Conservation (phyloP, 2,797 vertebrate species). For the Squalus acanthias region DNA sequence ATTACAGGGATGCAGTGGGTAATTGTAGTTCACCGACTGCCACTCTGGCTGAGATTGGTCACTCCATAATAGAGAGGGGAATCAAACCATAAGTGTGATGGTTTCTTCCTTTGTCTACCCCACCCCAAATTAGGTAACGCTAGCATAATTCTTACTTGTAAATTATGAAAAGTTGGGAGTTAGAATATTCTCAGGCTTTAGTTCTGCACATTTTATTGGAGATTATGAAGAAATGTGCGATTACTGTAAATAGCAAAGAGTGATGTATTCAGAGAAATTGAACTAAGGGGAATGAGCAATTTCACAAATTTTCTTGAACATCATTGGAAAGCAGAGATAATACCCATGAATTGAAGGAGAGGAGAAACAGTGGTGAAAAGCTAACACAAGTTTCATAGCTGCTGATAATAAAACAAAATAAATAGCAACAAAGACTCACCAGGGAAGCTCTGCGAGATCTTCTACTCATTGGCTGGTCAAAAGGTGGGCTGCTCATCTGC, state of each 20-base stretch:
- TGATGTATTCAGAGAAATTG: background rate
- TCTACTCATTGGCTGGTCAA: constrained; percentile 89
- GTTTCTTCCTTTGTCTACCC: background rate
- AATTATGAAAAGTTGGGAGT: background rate
- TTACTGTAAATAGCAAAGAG: background rate
- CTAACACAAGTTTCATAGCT: background rate
- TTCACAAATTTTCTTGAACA: background rate
- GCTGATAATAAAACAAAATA: background rate
- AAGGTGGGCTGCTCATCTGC: constrained; percentile 86
- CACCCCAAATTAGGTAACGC: background rate
- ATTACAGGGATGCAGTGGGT: background rate
- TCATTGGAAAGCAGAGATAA: background rate
- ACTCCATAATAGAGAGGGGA: background rate
- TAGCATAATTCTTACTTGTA: background rate
- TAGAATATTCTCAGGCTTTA: background rate
- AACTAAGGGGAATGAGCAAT: background rate
- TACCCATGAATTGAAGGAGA: background rate
- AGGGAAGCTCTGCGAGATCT: constrained; percentile 81
- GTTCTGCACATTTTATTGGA: background rate
- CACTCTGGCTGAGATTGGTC: background rate
- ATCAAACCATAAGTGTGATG: background rate
- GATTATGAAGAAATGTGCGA: background rate
- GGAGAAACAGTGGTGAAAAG: background rate
- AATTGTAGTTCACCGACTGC: background rate
- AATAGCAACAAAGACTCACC: constrained; percentile 59